Evolutionary conservation across 1,140 invertebrate species (phyloP).

Genomic region (Drosophila repletoides): DNA sequence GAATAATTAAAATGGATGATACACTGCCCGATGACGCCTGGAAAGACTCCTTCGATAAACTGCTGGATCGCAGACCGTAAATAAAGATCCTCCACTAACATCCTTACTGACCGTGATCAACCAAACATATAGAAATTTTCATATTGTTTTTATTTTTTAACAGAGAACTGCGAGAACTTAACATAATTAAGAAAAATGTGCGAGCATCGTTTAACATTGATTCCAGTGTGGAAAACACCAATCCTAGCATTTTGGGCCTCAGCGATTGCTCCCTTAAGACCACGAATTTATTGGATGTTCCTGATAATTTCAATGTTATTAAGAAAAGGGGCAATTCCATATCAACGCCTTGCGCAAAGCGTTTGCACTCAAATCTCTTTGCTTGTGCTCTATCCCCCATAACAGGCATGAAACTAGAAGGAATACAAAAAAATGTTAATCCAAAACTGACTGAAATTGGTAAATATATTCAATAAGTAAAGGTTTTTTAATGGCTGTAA

Average conservation of each 20-base stretch:
- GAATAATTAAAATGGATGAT: conserved; percentile 39
- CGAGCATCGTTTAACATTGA: conserved; percentile 69
- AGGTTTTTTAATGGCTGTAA: too few species aligned
- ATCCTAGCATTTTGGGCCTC: background rate
- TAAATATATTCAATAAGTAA: too few species aligned
- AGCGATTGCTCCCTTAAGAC: background rate
- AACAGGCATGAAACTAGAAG: conserved; percentile 31
- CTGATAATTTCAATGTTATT: background rate
- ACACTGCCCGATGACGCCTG: conserved; percentile 51
- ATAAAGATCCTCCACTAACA: too few species aligned
- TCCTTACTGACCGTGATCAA: too few species aligned
- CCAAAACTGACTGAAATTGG: background rate
- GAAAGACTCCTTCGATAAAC: conserved; percentile 73
- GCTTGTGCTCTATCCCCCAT: conserved; percentile 62
- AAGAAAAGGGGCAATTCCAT: conserved; percentile 12
- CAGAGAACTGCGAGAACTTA: conserved; percentile 53
- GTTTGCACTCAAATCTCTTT: conserved; percentile 37
- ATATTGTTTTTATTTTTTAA: too few species aligned
- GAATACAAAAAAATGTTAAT: conserved; percentile 3
- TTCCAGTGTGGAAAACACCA: conserved; percentile 73
- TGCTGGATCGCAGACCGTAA: conserved; percentile 55
- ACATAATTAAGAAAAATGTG: conserved; percentile 54
- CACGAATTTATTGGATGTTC: background rate
- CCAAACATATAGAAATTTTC: too few species aligned
- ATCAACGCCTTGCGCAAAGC: conserved; percentile 61